A percentile compares a stretch with the other conserved stretches of the same genome.
Evolutionary conservation across 2,888 invertebrate species (phyloP).

Genomic region (Gari tellinella): DNA sequence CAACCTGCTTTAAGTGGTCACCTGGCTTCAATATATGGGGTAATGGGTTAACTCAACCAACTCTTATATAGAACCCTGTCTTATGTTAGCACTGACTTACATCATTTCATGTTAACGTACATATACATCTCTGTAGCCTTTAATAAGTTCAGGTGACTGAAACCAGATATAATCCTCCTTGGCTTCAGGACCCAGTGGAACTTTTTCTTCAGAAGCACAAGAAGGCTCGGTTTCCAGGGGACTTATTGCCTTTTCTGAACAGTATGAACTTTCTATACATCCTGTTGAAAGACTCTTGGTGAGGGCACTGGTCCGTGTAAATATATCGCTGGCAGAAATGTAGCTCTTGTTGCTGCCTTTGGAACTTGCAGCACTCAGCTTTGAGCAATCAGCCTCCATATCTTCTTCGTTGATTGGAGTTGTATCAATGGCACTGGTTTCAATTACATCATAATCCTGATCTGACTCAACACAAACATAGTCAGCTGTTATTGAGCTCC

Average conservation of each 20-base stretch:
- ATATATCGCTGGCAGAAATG: neutral
- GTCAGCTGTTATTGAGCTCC: slow-evolving; percentile 39
- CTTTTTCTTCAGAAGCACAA: neutral
- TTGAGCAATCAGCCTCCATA: neutral
- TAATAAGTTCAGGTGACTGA: slow-evolving; percentile 67
- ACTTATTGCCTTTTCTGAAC: too few species aligned
- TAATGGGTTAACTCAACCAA: too few species aligned
- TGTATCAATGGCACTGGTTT: neutral
- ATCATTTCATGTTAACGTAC: too few species aligned
- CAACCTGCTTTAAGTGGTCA: too few species aligned
- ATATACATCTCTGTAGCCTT: slow-evolving; percentile 67
- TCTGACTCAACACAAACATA: slow-evolving; percentile 51
- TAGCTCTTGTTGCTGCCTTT: neutral
- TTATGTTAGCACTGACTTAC: too few species aligned
- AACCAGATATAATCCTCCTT: slow-evolving; percentile 67
- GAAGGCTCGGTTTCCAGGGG: too few species aligned
- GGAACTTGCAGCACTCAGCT: neutral
- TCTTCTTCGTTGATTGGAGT: slow-evolving; percentile 7
- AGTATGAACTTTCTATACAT: too few species aligned
- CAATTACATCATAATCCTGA: slow-evolving; percentile 23
- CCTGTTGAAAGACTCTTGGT: neutral
- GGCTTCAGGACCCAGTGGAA: neutral
- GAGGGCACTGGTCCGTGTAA: slow-evolving; percentile 2
- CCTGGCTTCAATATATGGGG: too few species aligned
- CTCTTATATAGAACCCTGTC: too few species aligned